Conservation (phyloP, 2,113 vertebrate species). For the Antennarius striatus region DNA sequence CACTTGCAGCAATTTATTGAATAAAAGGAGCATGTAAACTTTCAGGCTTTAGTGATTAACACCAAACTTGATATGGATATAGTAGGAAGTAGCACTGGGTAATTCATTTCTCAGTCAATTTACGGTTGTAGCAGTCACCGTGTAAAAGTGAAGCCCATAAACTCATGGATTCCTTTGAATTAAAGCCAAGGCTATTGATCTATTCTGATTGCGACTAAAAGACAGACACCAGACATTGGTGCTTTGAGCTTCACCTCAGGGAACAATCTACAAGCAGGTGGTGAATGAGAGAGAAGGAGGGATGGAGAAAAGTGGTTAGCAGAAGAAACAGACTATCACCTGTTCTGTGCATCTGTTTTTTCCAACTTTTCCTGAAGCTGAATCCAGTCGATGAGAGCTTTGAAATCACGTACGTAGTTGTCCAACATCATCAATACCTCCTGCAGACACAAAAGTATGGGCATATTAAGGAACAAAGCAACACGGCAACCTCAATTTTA, state of each 20-base stretch:
- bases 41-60: slow-evolving; percentile 58
- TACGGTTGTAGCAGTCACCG: slow-evolving; percentile 67
- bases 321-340: slow-evolving; percentile 74
- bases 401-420: slow-evolving; percentile 98
- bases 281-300: slow-evolving; percentile 8
- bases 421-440: slow-evolving; percentile 99
- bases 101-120: slow-evolving; percentile 74
- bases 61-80: slow-evolving; percentile 50
- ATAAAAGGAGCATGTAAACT: slow-evolving; percentile 44
- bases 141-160: slow-evolving; percentile 76
- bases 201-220: slow-evolving; percentile 59
- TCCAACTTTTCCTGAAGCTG: slow-evolving; percentile 98
- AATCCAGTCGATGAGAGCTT: slow-evolving; percentile 98
- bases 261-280: slow-evolving; percentile 32
- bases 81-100: slow-evolving; percentile 46
- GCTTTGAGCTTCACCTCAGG: slow-evolving; percentile 46
- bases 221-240: slow-evolving; percentile 50
- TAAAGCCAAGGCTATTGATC: slow-evolving; percentile 71
- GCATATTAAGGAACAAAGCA: background rate
- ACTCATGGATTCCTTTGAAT: slow-evolving; percentile 69
- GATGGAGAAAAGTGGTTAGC: slow-evolving; percentile 8
- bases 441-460: slow-evolving; percentile 66
- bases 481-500: background rate
- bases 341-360: slow-evolving; percentile 98
- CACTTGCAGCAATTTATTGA: slow-evolving; percentile 28